phyloP scores from a whole-genome alignment of 1,140 invertebrate species.

The Hyles vespertilio region DNA sequence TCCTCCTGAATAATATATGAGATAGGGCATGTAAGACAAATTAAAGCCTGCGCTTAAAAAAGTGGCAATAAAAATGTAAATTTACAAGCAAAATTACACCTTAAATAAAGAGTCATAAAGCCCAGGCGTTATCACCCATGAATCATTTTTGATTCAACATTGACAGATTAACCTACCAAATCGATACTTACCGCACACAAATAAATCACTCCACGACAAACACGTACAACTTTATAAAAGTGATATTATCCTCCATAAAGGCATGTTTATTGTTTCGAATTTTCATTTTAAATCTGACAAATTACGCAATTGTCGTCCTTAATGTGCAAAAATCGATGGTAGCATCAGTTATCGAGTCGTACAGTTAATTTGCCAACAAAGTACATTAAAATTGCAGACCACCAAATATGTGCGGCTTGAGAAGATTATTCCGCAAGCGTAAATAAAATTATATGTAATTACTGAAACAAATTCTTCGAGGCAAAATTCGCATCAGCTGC shows the following conservation, averaged over 20 bases:
- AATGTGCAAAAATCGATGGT: slow-evolving; percentile 17
- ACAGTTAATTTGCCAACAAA: slow-evolving; percentile 21
- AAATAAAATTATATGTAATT: slow-evolving; percentile 38
- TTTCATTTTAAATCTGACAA: not conserved
- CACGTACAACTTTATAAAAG: slow-evolving; percentile 31
- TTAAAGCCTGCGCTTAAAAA: not conserved
- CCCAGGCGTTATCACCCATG: too few relatives aligned
- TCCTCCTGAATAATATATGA: slow-evolving; percentile 1
- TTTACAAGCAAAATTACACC: too few relatives aligned
- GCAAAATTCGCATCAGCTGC: slow-evolving; percentile 11
- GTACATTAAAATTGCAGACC: slow-evolving; percentile 29
- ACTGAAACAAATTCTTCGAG: slow-evolving; percentile 20
- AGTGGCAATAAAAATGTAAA: not conserved
- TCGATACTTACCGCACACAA: slow-evolving; percentile 13
- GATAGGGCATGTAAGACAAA: slow-evolving; percentile 4
- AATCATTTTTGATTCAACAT: slow-evolving; percentile 1
- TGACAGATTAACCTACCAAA: slow-evolving; percentile 12
- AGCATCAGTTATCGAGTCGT: slow-evolving; percentile 15
- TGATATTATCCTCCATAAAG: slow-evolving; percentile 20
- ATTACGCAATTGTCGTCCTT: slow-evolving; percentile 21
- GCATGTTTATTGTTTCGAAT: slow-evolving; percentile 5
- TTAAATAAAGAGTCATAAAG: too few relatives aligned
- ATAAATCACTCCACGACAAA: slow-evolving; percentile 30
- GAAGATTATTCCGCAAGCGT: slow-evolving; percentile 21
- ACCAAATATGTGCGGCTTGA: slow-evolving; percentile 30